These are phyloP conservation scores for Drosophila funebris DNA, from an alignment of 1,140 invertebrate species.

Conservation along the genomic window DNA sequence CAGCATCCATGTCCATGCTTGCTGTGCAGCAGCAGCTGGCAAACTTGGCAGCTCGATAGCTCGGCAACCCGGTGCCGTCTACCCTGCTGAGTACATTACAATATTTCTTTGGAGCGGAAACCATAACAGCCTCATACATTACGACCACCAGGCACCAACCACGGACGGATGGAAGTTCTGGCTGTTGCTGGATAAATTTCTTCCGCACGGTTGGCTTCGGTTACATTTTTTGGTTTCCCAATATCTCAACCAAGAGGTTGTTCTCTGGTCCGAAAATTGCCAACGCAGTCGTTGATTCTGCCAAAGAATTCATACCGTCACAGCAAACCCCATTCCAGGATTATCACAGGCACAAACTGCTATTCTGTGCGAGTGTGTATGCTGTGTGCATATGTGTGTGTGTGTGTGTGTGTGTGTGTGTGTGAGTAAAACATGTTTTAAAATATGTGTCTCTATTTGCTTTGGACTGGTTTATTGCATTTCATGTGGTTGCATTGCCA, in stretches of 20 bases:
- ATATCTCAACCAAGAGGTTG: slow-evolving; percentile 3
- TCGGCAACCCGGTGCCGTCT: neutral
- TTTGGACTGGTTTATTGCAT: slow-evolving; percentile 38
- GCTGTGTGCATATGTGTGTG: neutral
- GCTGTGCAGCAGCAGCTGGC: slow-evolving; percentile 9
- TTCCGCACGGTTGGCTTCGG: slow-evolving; percentile 25
- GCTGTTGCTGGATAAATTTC: slow-evolving; percentile 11
- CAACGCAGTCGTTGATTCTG: slow-evolving; percentile 8
- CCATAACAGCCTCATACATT: slow-evolving; percentile 36
- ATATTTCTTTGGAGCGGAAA: slow-evolving; percentile 34
- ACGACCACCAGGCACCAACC: neutral
- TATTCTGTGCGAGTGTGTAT: slow-evolving; percentile 18
- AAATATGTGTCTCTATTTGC: slow-evolving; percentile 42
- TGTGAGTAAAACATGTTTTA: slow-evolving; percentile 17
- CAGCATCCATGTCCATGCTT: neutral
- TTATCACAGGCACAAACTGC: slow-evolving; percentile 31
- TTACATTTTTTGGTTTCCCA: slow-evolving; percentile 48
- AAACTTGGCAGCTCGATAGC: neutral
- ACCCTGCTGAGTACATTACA: slow-evolving; percentile 30
- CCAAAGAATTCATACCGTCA: neutral
- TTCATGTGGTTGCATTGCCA: slow-evolving; percentile 13
- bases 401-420: neutral
- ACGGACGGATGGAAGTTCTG: neutral
- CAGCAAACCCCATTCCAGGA: neutral
- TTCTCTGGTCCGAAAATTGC: slow-evolving; percentile 1